These are phyloP conservation scores for Iselma pallidipennis DNA, from an alignment of 2,888 invertebrate genomes.

Conservation along the genomic window DNA sequence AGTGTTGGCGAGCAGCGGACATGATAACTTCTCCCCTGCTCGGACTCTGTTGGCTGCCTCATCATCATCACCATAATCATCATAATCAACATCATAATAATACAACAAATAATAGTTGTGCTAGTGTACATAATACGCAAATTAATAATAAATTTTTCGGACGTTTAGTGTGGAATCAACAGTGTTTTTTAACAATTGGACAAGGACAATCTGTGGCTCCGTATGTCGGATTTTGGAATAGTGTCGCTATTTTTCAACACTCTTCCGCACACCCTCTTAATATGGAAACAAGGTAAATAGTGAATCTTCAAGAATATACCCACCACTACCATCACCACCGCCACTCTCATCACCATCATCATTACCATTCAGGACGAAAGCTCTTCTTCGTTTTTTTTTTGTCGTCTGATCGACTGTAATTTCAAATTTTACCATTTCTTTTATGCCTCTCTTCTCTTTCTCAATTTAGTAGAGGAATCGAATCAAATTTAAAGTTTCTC, in stretches of 20 bases:
- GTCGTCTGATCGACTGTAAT: neutral
- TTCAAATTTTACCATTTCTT: neutral
- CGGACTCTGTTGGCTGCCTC: constrained; percentile 55
- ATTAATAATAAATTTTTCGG: constrained; percentile 36
- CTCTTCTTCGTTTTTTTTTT: neutral
- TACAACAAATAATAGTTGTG: constrained; percentile 53
- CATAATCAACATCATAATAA: constrained; percentile 56
- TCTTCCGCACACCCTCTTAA: constrained; percentile 42
- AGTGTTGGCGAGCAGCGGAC: constrained; percentile 57
- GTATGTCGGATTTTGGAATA: constrained; percentile 55
- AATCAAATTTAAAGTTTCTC: constrained; percentile 1
- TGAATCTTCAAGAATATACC: constrained; percentile 12
- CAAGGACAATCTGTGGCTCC: constrained; percentile 47
- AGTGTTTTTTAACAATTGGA: constrained; percentile 51
- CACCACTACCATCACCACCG: neutral
- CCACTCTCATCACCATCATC: neutral
- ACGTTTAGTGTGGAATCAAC: constrained; percentile 51
- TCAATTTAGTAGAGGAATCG: neutral
- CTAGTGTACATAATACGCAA: constrained; percentile 40
- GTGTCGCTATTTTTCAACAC: constrained; percentile 49
- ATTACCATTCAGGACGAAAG: neutral
- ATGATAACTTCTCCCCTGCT: constrained; percentile 59
- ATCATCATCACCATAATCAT: constrained; percentile 26
- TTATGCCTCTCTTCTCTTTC: neutral
- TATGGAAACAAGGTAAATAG: constrained; percentile 53